Evolutionary conservation across 2,888 invertebrate species (phyloP).

Genomic region (Aspidiotus destructor): DNA sequence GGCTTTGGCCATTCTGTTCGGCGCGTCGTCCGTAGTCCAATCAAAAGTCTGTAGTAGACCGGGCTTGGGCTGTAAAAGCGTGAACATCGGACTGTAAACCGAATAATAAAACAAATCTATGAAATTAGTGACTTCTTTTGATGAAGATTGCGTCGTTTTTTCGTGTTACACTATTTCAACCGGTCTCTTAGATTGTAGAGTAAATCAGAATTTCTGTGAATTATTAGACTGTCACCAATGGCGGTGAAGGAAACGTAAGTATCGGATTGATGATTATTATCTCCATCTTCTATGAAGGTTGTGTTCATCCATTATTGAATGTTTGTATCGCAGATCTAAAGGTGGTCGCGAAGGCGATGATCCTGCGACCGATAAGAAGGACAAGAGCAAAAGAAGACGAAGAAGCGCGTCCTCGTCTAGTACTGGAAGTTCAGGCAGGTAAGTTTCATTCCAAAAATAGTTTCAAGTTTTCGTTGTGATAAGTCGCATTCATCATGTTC

Average conservation of each 20-base stretch:
- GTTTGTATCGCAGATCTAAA: constrained; percentile 16
- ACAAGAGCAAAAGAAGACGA: constrained; percentile 46
- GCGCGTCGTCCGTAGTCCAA: too few relatives aligned
- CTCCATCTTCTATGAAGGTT: background rate
- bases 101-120: too few relatives aligned
- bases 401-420: constrained; percentile 67
- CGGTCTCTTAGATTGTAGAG: too few relatives aligned
- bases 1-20: too few relatives aligned
- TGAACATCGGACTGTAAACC: too few relatives aligned
- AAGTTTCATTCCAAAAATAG: constrained; percentile 11
- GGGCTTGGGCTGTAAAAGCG: too few relatives aligned
- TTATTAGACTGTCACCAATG: background rate
- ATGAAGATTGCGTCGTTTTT: too few relatives aligned
- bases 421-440: constrained; percentile 66
- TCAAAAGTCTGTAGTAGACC: too few relatives aligned
- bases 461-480: background rate
- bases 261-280: background rate
- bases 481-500: constrained; percentile 18
- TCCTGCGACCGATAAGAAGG: constrained; percentile 49
- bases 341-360: constrained; percentile 32
- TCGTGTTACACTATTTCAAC: too few relatives aligned
- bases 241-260: constrained; percentile 30
- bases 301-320: background rate
- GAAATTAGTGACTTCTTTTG: too few relatives aligned
- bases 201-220: too few relatives aligned